Evolutionary conservation across 2,888 invertebrate genomes (phyloP).

Genomic region (Megamerina dolium): DNA sequence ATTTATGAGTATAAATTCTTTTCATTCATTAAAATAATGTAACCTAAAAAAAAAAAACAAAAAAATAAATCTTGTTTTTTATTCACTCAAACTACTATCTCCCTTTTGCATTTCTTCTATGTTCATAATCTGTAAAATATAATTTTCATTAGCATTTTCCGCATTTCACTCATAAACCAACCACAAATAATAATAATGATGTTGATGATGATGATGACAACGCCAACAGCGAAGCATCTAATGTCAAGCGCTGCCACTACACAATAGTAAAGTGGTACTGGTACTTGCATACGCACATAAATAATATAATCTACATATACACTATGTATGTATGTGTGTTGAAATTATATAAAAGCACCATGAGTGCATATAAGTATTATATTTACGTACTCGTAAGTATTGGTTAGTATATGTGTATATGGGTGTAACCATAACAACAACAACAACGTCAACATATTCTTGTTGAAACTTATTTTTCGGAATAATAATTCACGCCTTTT

Average conservation of each 20-base stretch:
- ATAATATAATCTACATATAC: too few species aligned
- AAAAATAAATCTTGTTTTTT: not conserved
- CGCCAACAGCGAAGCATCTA: not conserved
- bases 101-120: not conserved
- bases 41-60: not conserved
- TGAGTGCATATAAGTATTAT: too few species aligned
- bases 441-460: slow-evolving; percentile 5
- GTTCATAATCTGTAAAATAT: slow-evolving; percentile 1
- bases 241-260: not conserved
- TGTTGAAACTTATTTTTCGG: slow-evolving; percentile 24
- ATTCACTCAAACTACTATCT: too few species aligned
- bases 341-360: too few species aligned
- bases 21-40: not conserved
- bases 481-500: slow-evolving; percentile 30
- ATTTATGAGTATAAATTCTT: not conserved
- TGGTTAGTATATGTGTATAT: too few species aligned
- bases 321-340: too few species aligned
- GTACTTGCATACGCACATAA: too few species aligned
- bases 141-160: slow-evolving; percentile 7
- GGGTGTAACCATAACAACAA: not conserved
- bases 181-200: not conserved
- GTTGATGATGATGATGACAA: too few species aligned
- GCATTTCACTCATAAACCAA: slow-evolving; percentile 1
- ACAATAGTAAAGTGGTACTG: too few species aligned
- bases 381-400: too few species aligned